A percentile compares a stretch with the other conserved stretches of the same genome.
Conservation (phyloP, 2,797 vertebrate genomes). For the Ataeniobius toweri region DNA sequence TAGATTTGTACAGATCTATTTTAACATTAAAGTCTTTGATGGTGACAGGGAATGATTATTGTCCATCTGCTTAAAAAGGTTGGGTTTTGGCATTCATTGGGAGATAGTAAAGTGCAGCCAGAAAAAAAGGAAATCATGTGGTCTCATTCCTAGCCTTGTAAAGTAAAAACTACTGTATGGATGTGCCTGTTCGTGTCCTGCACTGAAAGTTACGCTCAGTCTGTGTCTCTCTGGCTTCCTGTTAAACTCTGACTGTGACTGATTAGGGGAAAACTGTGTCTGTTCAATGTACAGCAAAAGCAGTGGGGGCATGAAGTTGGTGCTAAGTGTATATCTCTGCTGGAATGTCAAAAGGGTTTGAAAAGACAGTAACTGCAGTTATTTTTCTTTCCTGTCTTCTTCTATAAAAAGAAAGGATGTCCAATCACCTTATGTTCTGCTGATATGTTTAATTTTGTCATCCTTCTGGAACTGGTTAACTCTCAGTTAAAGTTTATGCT, state of each 20-base stretch:
- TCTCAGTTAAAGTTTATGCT: not conserved
- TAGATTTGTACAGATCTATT: not conserved
- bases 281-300: constrained; percentile 51
- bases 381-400: not conserved
- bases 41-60: not conserved
- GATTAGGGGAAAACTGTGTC: constrained; percentile 57
- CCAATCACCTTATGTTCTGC: not conserved
- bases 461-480: not conserved
- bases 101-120: constrained; percentile 19
- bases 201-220: constrained; percentile 29
- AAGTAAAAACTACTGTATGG: constrained; percentile 60
- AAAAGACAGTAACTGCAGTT: not conserved
- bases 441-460: not conserved
- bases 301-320: constrained; percentile 29
- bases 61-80: not conserved
- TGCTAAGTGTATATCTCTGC: constrained; percentile 5
- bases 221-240: constrained; percentile 31
- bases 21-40: not conserved
- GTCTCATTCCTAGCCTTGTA: constrained; percentile 57
- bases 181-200: constrained; percentile 37
- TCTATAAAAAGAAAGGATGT: not conserved
- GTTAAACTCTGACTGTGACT: constrained; percentile 42
- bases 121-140: constrained; percentile 33
- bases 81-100: not conserved
- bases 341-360: not conserved